Evolutionary conservation across 2,888 invertebrate species (phyloP), one percentile per base, ranked within the genome.

Genomic region (Perdita meconis): DNA sequence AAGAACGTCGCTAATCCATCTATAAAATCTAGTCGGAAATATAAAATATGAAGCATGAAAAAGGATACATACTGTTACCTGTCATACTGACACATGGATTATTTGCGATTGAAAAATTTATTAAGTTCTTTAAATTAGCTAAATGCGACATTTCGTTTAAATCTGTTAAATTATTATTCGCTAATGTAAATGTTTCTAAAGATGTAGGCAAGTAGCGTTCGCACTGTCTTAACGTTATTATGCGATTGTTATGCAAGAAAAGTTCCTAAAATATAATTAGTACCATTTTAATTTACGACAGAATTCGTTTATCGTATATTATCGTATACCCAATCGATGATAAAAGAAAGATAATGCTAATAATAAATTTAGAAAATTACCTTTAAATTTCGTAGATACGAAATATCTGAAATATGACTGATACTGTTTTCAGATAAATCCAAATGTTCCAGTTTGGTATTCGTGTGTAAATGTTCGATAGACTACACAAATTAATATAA

Each of bases 361-460:
- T 6, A 13, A 34, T 44, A 40, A 47, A 47, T 22, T n/a, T 44
- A 0, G 6, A 38, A 69, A 56, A 16, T 67, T 77, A 97, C 97
- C 95, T 97, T 97, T 63, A 98, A 94, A 90, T 94, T 95, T 89
- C 95, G 95, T 86, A 98, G 93, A 92, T 95, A 96, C 24, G 97
- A 97, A 81, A 98, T 94, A 93, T 98, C 98, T 83, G 96, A 95
- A 77, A 98, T 94, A 88, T 95, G 95, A 65, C 96, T 95, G 88
- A 98, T 97, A 90, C 95, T 96, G 92, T 98, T 98, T 91, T 97
- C 97, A 2, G 98, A 97, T 83, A 98, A 93, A 93, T 98, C 98
- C 85, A 98, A 93, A 91, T 96, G 95, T 90, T 97, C 97, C 91
- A 98, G 93, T 89, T 96, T 95, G 55, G 95, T 93, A 91, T 97